Base-by-base conservation (phyloP, 1,140 invertebrate species). In the Pogonus chalceus region DNA sequence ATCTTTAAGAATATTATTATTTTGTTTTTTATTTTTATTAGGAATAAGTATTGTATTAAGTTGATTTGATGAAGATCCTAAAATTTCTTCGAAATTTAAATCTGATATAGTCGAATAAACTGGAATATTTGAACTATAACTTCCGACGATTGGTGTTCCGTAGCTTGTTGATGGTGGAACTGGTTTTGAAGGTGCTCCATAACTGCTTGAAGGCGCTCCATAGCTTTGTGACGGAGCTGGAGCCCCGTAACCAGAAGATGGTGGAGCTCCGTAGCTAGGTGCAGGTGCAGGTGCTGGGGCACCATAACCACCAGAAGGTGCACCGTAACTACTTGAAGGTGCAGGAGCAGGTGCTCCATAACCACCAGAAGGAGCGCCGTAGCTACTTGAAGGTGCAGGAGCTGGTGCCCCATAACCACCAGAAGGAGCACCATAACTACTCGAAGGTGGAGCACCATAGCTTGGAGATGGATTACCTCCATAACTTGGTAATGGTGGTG, bases 401-500 rank as follows among this genome's bases (percentile, higher is more conserved):
- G 21, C 35, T 51, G 51, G 51, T 18, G 51, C n/a, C n/a, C 51
- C 51, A 23, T 53, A 53, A 16, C 48, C 21, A 14, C 10, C 2
- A 4, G 21, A 26, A 7, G 48, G 48, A 7, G 56, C n/a, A 26
- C 51, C 51, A 23, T 53, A 53, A 16, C 48, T 49, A 14, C 10
- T 7, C 18, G 21, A 26, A 7, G 48, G 48, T 14, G 56, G 56
- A 23, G 52, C 48, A 26, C 56, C 56, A 35, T 57, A 57, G 35
- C 39, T 47, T 47, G 22, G 12, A 16, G 46, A 20, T 18, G 54
- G 54, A 10, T 9, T 3, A 37, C 26, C 26, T 2, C 20, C 24
- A 35, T 51, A 52, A 31, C 22, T 26, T n/a, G 0, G 35, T 20
- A 18, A 2, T 9, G 53, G 49, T 3, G 54, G 49, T 22, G 48